Evolutionary conservation across 1,140 invertebrate species (phyloP), one percentile per base, ranked within the genome.

Genomic region (Zaprionus ornatus): DNA sequence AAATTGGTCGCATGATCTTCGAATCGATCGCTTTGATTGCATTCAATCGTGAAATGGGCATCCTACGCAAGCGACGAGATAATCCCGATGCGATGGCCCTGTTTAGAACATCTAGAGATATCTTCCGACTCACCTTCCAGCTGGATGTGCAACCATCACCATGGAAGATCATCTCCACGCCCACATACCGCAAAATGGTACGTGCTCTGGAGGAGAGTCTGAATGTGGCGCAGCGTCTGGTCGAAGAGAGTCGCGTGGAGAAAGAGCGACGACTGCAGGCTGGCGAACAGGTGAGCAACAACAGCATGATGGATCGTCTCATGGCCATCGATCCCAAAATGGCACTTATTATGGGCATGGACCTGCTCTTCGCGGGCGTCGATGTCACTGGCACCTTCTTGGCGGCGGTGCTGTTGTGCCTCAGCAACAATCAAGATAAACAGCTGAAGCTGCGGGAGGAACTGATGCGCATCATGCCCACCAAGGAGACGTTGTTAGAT

Each of bases 321-420:
- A 83, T 95, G 13, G 93, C 93, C 74, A 94, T 95, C 17, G 93
- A 96, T 83, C 93, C 94, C 48, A 93, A 94, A 73, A 88, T 94
- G 2, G 95, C 95, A 0, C 72, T 93, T 17, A 92, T 95, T 2
- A 96, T 97, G 94, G 94, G 95, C 2, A 90, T 94, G 61, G 96
- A 97, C 82, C 95, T 96, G 92, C 78, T 97, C 7, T 93, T 96
- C 35, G 96, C 95, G 21, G 96, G 96, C 27, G 94, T 97, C 48
- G 96, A 97, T 93, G 97, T 42, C 29, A 82, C 59, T 4, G 3
- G 70, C 12, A 80, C 48, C 0, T 62, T 85, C 5, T 17, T 85
- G 2, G 61, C 82, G 0, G 82, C 79, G 0, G 12, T 80, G 4
- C 32, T 90, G 4, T 54, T 90, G 4, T 80, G 77, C 2, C 79